phyloP scores from a whole-genome alignment of 2,888 invertebrate genomes.

The Mechanitis messenoides region DNA sequence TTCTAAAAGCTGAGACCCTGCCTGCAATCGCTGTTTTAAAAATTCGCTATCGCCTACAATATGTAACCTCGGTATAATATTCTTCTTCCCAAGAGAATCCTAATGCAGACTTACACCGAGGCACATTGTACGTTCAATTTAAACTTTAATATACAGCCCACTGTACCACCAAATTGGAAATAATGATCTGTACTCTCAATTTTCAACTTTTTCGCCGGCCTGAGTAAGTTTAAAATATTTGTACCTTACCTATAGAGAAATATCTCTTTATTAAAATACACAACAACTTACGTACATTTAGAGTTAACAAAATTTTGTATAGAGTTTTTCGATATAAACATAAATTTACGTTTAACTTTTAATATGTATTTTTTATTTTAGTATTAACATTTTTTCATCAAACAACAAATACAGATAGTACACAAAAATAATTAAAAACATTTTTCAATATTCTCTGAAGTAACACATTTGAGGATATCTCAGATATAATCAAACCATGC shows the following conservation, averaged over 20 bases:
- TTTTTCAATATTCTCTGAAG: background rate
- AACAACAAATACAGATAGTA: background rate
- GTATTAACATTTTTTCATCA: too few species aligned
- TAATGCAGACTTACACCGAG: constrained; percentile 71
- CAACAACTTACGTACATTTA: too few species aligned
- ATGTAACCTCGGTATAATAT: constrained; percentile 30
- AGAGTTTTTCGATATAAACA: too few species aligned
- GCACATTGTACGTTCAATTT: constrained; percentile 70
- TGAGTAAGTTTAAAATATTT: too few species aligned
- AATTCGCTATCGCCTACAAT: constrained; percentile 15
- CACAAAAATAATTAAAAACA: background rate
- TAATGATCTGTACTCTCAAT: constrained; percentile 57
- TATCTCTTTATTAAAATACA: too few species aligned
- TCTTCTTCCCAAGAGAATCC: constrained; percentile 52
- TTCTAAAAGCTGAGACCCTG: too few species aligned
- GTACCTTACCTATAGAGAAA: too few species aligned
- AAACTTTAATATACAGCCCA: constrained; percentile 71
- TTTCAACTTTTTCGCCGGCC: constrained; percentile 6
- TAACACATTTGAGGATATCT: background rate
- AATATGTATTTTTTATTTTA: too few species aligned
- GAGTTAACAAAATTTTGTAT: too few species aligned
- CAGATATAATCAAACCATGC: constrained; percentile 6
- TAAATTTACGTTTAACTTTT: too few species aligned
- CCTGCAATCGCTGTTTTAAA: background rate
- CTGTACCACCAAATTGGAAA: constrained; percentile 65